Evolutionary conservation across 2,797 vertebrate species (phyloP).

Genomic region (Oreochromis mossambicus): DNA sequence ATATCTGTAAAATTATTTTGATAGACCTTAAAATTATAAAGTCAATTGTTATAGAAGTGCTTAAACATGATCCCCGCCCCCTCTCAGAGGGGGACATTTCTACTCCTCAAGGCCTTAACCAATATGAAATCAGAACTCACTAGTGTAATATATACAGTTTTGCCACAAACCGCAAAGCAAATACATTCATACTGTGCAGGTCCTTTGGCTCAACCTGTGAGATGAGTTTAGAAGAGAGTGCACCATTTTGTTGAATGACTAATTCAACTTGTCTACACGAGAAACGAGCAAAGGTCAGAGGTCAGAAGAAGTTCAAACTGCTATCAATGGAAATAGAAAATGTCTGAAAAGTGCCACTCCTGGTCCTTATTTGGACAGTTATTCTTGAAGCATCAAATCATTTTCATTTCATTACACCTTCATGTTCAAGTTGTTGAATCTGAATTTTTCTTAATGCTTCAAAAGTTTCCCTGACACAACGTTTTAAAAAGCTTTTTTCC

Average conservation of each 20-base stretch:
- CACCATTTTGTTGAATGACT: not conserved
- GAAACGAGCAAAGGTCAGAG: not conserved
- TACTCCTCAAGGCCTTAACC: not conserved
- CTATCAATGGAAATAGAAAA: not conserved
- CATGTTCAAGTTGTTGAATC: not conserved
- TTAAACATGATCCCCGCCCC: not conserved
- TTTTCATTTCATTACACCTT: not conserved
- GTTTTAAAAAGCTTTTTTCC: not conserved
- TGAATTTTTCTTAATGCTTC: not conserved
- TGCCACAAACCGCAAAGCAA: not conserved
- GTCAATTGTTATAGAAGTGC: not conserved
- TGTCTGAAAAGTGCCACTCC: not conserved
- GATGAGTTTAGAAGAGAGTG: not conserved
- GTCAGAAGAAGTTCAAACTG: not conserved
- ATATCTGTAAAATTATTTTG: not conserved
- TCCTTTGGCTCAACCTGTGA: not conserved
- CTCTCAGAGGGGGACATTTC: fast-evolving
- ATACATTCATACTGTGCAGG: not conserved
- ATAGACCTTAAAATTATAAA: not conserved
- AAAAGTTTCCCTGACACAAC: not conserved
- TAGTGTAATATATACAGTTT: fast-evolving
- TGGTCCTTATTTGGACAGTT: not conserved
- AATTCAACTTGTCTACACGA: not conserved
- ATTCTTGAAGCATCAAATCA: not conserved
- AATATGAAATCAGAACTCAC: not conserved